Evolutionary conservation across 2,113 vertebrate species (phyloP).

Genomic region (Leptodactylus fuscus): DNA sequence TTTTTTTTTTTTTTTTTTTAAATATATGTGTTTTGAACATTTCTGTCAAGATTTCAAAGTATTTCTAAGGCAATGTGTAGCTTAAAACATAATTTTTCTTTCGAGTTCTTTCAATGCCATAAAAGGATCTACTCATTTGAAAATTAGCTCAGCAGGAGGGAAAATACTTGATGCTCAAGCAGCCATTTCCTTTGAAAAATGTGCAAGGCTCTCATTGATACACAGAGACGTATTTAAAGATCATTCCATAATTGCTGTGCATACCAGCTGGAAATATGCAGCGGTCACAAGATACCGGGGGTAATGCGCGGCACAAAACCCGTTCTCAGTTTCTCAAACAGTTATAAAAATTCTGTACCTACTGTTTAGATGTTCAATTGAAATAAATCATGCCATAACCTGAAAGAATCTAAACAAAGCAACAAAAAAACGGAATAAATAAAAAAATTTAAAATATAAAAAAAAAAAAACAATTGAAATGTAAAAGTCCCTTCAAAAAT

Average conservation of each 20-base stretch:
- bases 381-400: slow-evolving; percentile 27
- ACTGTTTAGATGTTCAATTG: slow-evolving; percentile 36
- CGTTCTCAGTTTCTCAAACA: slow-evolving; percentile 40
- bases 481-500: not conserved
- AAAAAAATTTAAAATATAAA: not conserved
- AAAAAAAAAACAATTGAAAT: not conserved
- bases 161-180: slow-evolving; percentile 58
- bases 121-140: slow-evolving; percentile 61
- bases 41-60: slow-evolving; percentile 56
- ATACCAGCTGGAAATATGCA: slow-evolving; percentile 56
- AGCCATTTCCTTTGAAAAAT: slow-evolving; percentile 58
- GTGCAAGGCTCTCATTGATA: slow-evolving; percentile 58
- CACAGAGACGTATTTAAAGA: slow-evolving; percentile 58
- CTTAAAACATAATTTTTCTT: slow-evolving; percentile 55
- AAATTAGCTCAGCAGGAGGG: slow-evolving; percentile 56
- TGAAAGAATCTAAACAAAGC: slow-evolving; percentile 10
- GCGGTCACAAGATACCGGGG: slow-evolving; percentile 40
- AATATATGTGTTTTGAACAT: slow-evolving; percentile 54
- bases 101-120: slow-evolving; percentile 53
- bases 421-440: not conserved
- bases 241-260: slow-evolving; percentile 58
- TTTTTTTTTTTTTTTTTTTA: slow-evolving; percentile 25
- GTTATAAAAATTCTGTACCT: slow-evolving; percentile 28
- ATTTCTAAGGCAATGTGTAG: slow-evolving; percentile 51
- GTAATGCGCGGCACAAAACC: slow-evolving; percentile 38